Conservation (phyloP, 2,888 invertebrate genomes). For the Apoda limacodes region DNA sequence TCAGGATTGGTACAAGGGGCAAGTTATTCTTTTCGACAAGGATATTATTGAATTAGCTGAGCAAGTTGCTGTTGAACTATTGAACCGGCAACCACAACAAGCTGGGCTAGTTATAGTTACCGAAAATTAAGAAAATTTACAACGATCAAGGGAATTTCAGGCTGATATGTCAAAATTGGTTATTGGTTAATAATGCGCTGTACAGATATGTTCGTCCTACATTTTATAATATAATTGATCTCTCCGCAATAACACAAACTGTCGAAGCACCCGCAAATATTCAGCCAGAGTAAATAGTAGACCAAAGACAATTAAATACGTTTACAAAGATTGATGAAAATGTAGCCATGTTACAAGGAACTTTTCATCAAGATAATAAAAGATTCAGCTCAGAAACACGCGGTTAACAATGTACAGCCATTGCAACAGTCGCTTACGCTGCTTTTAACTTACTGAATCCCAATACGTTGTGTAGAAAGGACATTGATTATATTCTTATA, state of each 20-base stretch:
- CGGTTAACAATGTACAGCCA: slow-evolving; percentile 11
- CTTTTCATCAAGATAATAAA: not conserved
- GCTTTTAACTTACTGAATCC: slow-evolving; percentile 9
- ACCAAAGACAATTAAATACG: not conserved
- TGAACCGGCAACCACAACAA: no score
- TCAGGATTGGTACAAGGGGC: no score
- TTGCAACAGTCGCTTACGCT: slow-evolving; percentile 16
- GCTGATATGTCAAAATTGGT: no score
- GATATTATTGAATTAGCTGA: no score
- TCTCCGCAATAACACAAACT: slow-evolving; percentile 28
- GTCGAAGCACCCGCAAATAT: slow-evolving; percentile 20
- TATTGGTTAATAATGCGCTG: no score
- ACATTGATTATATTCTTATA: slow-evolving; percentile 11
- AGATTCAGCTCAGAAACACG: not conserved
- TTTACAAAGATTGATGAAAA: slow-evolving; percentile 5
- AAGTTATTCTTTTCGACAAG: no score
- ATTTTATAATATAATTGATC: no score
- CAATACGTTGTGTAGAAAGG: slow-evolving; percentile 9
- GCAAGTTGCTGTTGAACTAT: no score
- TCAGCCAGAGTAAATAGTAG: not conserved
- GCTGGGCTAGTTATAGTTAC: no score
- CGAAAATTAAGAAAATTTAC: no score
- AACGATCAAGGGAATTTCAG: no score
- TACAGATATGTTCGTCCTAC: no score
- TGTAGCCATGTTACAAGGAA: slow-evolving; percentile 9